Conservation (phyloP, 2,113 vertebrate genomes). For the Nipponia nippon region DNA sequence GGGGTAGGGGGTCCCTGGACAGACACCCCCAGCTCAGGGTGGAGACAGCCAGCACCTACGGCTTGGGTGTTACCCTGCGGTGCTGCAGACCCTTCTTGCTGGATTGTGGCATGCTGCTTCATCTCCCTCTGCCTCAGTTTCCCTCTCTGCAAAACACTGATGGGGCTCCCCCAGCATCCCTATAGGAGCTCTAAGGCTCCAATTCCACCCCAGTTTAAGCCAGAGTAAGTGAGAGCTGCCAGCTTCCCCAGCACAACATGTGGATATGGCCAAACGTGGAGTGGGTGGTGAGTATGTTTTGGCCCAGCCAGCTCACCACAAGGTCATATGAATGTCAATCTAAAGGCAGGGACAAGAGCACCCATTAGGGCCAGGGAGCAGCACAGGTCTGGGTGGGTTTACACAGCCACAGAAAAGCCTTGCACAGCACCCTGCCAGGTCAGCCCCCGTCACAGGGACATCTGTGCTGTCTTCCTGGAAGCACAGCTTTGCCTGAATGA, state of each 20-base stretch:
- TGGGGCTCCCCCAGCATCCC: not conserved
- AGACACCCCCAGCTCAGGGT: not conserved
- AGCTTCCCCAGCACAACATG: not conserved
- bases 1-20: not conserved
- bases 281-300: not conserved
- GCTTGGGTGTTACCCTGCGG: not conserved
- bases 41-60: not conserved
- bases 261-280: not conserved
- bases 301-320: not conserved
- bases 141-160: not conserved
- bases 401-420: not conserved
- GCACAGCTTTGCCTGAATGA: conserved; percentile 59
- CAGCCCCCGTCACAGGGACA: conserved; percentile 26
- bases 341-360: not conserved
- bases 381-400: not conserved
- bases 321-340: conserved; percentile 1
- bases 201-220: not conserved
- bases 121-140: not conserved
- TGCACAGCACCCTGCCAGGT: conserved; percentile 35
- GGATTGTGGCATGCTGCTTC: not conserved
- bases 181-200: not conserved
- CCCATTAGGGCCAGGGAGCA: not conserved
- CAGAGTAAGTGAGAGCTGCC: not conserved
- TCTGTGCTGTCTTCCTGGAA: conserved; percentile 41
- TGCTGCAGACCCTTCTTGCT: not conserved